These are phyloP conservation scores for human DNA, from an alignment of 2,113 vertebrate species.

Conservation along the genomic window DNA sequence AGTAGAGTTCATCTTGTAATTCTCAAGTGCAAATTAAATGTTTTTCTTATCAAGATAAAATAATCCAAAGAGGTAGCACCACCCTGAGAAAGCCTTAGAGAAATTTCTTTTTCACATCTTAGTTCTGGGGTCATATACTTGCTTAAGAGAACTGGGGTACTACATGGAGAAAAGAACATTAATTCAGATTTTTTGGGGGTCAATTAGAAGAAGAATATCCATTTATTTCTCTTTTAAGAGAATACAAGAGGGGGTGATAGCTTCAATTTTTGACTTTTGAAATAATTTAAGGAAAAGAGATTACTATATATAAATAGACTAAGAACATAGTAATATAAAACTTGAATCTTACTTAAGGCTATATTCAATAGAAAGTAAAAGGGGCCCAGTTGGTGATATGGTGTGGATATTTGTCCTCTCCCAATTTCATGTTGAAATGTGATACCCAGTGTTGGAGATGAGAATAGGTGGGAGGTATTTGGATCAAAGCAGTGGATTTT, in stretches of 20 bases:
- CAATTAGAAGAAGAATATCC: neutral
- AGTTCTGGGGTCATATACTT: neutral
- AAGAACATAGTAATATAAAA: neutral
- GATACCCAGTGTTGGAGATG: no score
- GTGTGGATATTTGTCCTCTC: no score
- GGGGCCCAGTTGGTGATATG: no score
- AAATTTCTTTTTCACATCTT: neutral
- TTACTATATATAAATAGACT: neutral
- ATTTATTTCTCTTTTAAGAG: neutral
- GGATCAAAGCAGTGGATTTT: no score
- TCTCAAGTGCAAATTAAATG: neutral
- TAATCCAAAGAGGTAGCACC: neutral
- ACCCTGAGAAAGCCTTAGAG: neutral
- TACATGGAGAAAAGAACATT: neutral
- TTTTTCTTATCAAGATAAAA: neutral
- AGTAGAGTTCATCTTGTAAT: neutral
- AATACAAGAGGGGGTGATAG: neutral
- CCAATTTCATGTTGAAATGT: no score
- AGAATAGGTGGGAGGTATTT: no score
- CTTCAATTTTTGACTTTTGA: neutral
- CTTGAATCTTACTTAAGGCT: neutral
- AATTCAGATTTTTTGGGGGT: neutral
- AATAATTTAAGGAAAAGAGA: neutral
- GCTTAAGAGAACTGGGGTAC: neutral
- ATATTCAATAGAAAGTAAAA: neutral